Percentiles rank a stretch among this genome's conserved stretches.
Conservation (phyloP, 30 jellyfish, hydroid and myxozoan species). For the Phacellophora camtschatica region DNA sequence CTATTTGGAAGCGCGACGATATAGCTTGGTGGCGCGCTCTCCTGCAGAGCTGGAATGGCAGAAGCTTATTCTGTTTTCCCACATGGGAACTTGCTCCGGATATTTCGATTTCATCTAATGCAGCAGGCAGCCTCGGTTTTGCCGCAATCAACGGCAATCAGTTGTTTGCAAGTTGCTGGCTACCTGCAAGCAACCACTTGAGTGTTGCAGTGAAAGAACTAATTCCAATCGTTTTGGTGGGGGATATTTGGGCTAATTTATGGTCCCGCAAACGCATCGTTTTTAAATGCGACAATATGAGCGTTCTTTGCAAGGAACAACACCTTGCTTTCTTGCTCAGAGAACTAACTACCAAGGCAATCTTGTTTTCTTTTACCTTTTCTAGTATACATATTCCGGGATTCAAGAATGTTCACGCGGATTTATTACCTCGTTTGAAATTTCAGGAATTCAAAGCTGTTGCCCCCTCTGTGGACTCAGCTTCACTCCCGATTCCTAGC, state of each 20-base stretch:
- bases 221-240: constrained; percentile 2
- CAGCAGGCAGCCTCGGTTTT: constrained; percentile 9
- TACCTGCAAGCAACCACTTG: not conserved
- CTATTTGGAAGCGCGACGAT: not conserved
- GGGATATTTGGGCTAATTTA: not conserved
- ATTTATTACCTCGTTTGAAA: not conserved
- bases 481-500: not conserved
- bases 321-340: not conserved
- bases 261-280: not conserved
- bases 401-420: not conserved
- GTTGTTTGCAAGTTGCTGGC: constrained; percentile 6
- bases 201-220: constrained; percentile 6
- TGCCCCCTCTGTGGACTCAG: not conserved
- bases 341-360: not conserved
- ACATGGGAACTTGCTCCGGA: no score
- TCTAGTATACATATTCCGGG: not conserved
- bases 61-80: no score
- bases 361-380: not conserved
- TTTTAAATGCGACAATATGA: not conserved
- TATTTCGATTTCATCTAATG: constrained; percentile 16
- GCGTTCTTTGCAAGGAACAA: not conserved
- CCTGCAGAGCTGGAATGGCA: not conserved
- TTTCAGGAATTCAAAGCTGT: not conserved
- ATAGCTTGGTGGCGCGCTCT: constrained; percentile 55
- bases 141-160: not conserved